Evolutionary conservation across 2,113 vertebrate genomes (phyloP).

Genomic region (Panthera tigris): DNA sequence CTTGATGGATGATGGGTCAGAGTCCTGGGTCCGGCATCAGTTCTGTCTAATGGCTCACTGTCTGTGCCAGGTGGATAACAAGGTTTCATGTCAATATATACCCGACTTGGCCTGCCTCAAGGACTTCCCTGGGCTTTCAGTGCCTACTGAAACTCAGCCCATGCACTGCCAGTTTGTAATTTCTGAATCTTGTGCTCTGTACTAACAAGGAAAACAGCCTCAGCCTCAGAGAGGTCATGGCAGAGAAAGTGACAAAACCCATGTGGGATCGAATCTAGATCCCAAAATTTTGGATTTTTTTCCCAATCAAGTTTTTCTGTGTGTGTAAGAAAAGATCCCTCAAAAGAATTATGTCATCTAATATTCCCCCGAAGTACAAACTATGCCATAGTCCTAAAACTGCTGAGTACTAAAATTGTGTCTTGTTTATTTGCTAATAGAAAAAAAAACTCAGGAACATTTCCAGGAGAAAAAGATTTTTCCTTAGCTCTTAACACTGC

Average conservation of each 20-base stretch:
- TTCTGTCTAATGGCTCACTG: not conserved
- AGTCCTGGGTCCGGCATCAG: not conserved
- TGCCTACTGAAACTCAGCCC: not conserved
- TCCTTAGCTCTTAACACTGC: conserved; percentile 32
- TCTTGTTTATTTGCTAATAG: conserved; percentile 44
- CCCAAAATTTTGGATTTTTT: not conserved
- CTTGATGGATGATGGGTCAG: not conserved
- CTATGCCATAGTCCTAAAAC: not conserved
- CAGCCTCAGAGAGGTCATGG: not conserved
- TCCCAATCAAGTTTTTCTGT: not conserved
- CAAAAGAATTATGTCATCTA: not conserved
- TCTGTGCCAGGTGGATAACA: not conserved
- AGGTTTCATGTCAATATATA: not conserved
- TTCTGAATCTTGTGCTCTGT: not conserved
- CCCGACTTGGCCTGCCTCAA: not conserved
- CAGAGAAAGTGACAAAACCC: not conserved
- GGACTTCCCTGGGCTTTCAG: not conserved
- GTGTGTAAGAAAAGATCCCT: not conserved
- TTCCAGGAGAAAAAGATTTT: conserved; percentile 32
- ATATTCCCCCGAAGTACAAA: not conserved
- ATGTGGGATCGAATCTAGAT: not conserved
- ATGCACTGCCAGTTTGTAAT: not conserved
- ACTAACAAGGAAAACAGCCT: not conserved
- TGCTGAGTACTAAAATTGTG: not conserved
- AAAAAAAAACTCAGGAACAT: conserved; percentile 35